Evolutionary conservation across 2,113 vertebrate genomes (phyloP).

Genomic region (Gobius niger): DNA sequence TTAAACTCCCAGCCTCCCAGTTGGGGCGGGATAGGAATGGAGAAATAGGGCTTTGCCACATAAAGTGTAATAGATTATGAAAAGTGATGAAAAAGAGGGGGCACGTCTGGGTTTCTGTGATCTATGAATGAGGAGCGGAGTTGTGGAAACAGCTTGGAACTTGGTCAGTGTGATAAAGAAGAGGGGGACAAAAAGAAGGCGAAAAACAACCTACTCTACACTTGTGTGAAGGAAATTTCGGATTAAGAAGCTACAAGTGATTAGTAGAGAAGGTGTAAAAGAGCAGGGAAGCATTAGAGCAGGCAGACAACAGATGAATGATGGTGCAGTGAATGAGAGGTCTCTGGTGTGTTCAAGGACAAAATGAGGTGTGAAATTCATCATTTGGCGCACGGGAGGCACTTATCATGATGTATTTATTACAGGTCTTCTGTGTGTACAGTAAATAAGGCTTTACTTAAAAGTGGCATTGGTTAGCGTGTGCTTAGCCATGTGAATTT

Average conservation of each 20-base stretch:
- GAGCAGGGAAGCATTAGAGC: not conserved
- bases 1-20: conserved; percentile 1
- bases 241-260: not conserved
- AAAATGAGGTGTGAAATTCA: not conserved
- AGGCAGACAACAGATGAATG: conserved; percentile 3
- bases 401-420: not conserved
- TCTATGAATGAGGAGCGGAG: conserved; percentile 22
- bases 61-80: conserved; percentile 17
- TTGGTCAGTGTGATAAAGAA: conserved; percentile 4
- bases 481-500: too few species aligned
- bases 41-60: not conserved
- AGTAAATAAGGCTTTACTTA: not conserved
- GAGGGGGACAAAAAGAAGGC: not conserved
- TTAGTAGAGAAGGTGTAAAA: not conserved
- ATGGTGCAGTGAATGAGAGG: not conserved
- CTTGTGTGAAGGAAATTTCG: not conserved
- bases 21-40: not conserved
- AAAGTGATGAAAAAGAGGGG: conserved; percentile 15
- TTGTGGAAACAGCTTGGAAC: not conserved
- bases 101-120: conserved; percentile 31
- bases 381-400: conserved; percentile 5
- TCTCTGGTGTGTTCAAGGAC: conserved; percentile 10
- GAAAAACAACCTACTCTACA: too few species aligned
- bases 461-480: not conserved
- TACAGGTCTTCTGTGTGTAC: not conserved